These are phyloP conservation scores for Aricia agestis DNA, from an alignment of 1,140 invertebrate genomes.

Conservation along the genomic window DNA sequence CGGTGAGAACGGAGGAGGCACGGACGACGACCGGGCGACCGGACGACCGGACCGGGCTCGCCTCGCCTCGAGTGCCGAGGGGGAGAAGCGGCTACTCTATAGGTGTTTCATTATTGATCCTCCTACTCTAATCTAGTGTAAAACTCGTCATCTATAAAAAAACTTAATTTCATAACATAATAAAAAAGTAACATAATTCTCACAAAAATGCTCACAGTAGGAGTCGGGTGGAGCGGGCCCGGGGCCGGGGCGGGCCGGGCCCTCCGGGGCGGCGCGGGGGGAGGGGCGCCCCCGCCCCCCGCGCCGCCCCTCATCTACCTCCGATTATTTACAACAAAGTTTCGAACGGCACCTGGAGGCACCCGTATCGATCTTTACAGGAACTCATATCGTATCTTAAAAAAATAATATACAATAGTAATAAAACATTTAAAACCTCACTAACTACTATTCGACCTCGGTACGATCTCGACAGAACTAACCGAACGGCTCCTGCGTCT, in stretches of 20 bases:
- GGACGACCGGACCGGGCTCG: slow-evolving; percentile 45
- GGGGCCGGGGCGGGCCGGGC: slow-evolving; percentile 31
- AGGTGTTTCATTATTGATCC: slow-evolving; percentile 75
- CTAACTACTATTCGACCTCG: slow-evolving; percentile 72
- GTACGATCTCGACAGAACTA: slow-evolving; percentile 68
- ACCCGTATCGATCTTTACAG: slow-evolving; percentile 63
- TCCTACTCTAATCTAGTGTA: slow-evolving; percentile 76
- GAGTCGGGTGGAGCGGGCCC: slow-evolving; percentile 57
- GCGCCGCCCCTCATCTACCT: slow-evolving; percentile 43
- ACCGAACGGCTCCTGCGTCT: slow-evolving; percentile 65
- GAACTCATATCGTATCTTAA: slow-evolving; percentile 75
- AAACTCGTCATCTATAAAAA: slow-evolving; percentile 70
- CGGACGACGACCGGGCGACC: slow-evolving; percentile 30
- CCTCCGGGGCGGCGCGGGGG: background rate
- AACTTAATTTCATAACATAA: slow-evolving; percentile 64
- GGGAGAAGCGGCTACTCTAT: slow-evolving; percentile 76
- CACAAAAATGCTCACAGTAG: slow-evolving; percentile 72
- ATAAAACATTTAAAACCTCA: slow-evolving; percentile 75
- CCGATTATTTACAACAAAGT: slow-evolving; percentile 70
- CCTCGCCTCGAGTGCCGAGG: slow-evolving; percentile 68
- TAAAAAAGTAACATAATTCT: slow-evolving; percentile 73
- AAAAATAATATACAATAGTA: slow-evolving; percentile 74
- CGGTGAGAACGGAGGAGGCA: slow-evolving; percentile 43
- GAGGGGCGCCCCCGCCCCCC: slow-evolving; percentile 22
- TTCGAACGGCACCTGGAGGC: slow-evolving; percentile 42